Conservation (phyloP, 23 tunicate genomes). For the Ciona savignyi region DNA sequence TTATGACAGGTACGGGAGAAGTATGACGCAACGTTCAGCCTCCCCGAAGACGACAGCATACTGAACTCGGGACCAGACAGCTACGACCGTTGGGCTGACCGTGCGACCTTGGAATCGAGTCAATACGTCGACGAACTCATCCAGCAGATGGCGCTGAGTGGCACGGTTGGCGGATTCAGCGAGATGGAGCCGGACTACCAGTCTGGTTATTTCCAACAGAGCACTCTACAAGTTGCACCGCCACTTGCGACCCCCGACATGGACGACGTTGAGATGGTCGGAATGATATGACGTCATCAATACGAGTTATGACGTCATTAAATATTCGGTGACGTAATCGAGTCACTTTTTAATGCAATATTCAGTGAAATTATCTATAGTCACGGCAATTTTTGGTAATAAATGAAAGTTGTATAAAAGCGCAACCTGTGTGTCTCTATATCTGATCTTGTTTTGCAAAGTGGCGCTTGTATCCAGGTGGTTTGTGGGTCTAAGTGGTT, state of each 20-base stretch:
- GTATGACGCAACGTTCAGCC: conserved; percentile 3
- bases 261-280: background rate
- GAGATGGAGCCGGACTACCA: conserved; percentile 5
- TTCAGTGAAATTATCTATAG: no score
- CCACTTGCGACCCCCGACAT: background rate
- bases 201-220: conserved; percentile 22
- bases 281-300: no score
- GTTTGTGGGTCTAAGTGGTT: no score
- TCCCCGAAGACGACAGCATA: conserved; percentile 43
- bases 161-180: background rate
- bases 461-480: no score
- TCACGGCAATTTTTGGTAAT: no score
- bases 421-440: no score
- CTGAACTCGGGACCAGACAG: conserved; percentile 65
- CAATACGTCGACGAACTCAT: conserved; percentile 51
- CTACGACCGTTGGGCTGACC: conserved; percentile 64
- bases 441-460: no score
- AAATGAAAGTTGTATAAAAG: no score
- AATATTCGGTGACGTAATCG: background rate
- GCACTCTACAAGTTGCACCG: conserved; percentile 10
- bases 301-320: background rate
- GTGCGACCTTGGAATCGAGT: conserved; percentile 46
- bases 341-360: no score
- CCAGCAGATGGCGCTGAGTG: conserved; percentile 6
- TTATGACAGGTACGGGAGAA: conserved; percentile 61